These are phyloP conservation scores for Toxonevra muliebris DNA, from an alignment of 2,888 invertebrate genomes.

Conservation along the genomic window DNA sequence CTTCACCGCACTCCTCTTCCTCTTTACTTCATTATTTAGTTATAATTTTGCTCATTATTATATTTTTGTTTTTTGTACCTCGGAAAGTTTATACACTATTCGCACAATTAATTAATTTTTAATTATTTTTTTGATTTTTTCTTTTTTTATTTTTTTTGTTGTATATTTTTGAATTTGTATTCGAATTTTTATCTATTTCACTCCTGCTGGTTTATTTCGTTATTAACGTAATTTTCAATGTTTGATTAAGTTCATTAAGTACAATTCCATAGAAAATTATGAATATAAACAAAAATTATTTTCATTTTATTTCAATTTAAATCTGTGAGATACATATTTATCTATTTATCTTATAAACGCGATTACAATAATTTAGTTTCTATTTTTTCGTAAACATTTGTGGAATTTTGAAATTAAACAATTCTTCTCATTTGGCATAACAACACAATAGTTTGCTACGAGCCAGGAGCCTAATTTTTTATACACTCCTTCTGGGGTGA, in stretches of 20 bases:
- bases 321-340: too few species aligned
- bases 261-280: not conserved
- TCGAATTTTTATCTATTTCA: conserved; percentile 55
- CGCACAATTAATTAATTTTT: not conserved
- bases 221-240: conserved; percentile 32
- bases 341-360: too few species aligned
- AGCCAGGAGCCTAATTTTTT: too few species aligned
- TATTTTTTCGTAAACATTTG: too few species aligned
- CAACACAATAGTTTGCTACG: too few species aligned
- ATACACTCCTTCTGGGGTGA: too few species aligned
- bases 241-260: not conserved
- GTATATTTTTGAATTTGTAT: conserved; percentile 12
- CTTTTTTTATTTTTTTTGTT: not conserved
- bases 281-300: conserved; percentile 1
- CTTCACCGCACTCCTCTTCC: not conserved
- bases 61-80: not conserved
- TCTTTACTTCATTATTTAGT: not conserved
- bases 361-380: too few species aligned
- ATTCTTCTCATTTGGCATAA: too few species aligned
- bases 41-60: conserved; percentile 10
- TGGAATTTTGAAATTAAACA: too few species aligned
- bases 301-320: too few species aligned
- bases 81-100: conserved; percentile 1
- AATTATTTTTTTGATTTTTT: not conserved
- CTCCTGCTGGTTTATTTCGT: conserved; percentile 54